phyloP scores from a whole-genome alignment of 2,797 vertebrate genomes.

The Enteromius treurensis region DNA sequence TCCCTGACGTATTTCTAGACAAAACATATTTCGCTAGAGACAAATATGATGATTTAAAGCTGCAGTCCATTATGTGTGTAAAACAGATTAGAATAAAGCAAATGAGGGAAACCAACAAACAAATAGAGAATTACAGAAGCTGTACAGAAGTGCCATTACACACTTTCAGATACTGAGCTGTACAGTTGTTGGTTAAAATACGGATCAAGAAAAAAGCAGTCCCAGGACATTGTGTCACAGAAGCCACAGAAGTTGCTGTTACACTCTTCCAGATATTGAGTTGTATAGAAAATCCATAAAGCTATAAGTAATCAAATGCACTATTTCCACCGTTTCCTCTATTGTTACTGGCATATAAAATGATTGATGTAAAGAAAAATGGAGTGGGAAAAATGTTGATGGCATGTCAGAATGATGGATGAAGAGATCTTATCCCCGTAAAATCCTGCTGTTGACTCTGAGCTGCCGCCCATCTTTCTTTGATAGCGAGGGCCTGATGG shows the following conservation, averaged over 20 bases:
- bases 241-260: background rate
- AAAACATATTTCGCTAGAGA: constrained; percentile 26
- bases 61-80: background rate
- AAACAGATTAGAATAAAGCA: constrained; percentile 20
- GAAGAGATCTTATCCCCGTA: constrained; percentile 53
- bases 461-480: constrained; percentile 33
- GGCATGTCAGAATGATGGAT: constrained; percentile 45
- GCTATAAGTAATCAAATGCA: constrained; percentile 33
- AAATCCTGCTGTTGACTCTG: constrained; percentile 52
- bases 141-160: background rate
- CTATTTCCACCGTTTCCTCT: constrained; percentile 36
- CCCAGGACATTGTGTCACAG: background rate
- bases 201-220: background rate
- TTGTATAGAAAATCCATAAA: constrained; percentile 18
- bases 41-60: constrained; percentile 10
- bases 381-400: constrained; percentile 44
- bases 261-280: constrained; percentile 11
- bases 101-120: background rate
- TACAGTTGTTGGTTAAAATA: background rate
- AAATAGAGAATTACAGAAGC: background rate
- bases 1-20: constrained; percentile 2
- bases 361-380: constrained; percentile 51
- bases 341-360: constrained; percentile 44
- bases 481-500: constrained; percentile 62
- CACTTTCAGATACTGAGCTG: background rate